phyloP scores from a whole-genome alignment of 2,797 vertebrate genomes.

The Poecilia velifera region DNA sequence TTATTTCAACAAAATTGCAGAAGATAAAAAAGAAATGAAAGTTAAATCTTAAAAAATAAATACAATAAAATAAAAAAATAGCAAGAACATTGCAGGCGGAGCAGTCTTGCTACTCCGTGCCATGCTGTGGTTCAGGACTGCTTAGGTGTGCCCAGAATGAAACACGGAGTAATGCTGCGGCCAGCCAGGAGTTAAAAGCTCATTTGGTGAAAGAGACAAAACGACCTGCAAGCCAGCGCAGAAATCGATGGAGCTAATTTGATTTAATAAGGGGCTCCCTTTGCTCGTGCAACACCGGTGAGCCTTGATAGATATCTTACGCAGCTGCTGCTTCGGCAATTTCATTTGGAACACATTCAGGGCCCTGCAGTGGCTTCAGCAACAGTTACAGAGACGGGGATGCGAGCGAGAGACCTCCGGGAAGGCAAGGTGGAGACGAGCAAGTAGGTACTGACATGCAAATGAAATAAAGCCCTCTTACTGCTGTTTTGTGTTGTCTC shows the following conservation, averaged over 20 bases:
- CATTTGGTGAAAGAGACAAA: slow-evolving; percentile 78
- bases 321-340: slow-evolving; percentile 73
- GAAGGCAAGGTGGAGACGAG: neutral
- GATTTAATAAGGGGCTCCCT: slow-evolving; percentile 80
- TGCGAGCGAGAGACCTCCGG: neutral
- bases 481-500: neutral
- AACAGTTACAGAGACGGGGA: slow-evolving; percentile 34
- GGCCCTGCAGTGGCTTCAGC: slow-evolving; percentile 56
- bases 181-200: slow-evolving; percentile 75
- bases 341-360: slow-evolving; percentile 80
- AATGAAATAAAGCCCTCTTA: neutral
- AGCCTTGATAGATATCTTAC: slow-evolving; percentile 75
- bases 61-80: neutral
- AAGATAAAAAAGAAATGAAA: neutral
- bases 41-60: neutral
- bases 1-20: neutral
- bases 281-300: slow-evolving; percentile 60
- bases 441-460: neutral
- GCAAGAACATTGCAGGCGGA: slow-evolving; percentile 16
- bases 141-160: slow-evolving; percentile 45
- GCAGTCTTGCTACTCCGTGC: neutral
- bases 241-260: slow-evolving; percentile 79
- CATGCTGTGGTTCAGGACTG: slow-evolving; percentile 25
- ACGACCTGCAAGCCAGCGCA: slow-evolving; percentile 65
- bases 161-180: slow-evolving; percentile 60